Percentiles rank a stretch among this genome's conserved stretches.
phyloP scores from a whole-genome alignment of 2,113 vertebrate species.

The Recurvirostra avosetta region DNA sequence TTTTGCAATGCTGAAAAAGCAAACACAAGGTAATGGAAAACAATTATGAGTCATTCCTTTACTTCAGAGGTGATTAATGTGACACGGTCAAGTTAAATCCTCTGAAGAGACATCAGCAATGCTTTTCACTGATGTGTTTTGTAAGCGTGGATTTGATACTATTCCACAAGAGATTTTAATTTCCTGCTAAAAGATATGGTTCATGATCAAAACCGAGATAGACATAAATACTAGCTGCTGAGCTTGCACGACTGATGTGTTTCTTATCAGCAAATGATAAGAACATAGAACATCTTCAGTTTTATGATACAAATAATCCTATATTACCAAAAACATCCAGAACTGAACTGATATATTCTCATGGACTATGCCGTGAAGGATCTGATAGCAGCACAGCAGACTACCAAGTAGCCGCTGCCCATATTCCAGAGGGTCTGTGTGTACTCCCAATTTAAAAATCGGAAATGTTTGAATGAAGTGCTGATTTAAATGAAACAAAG shows the following conservation, averaged over 20 bases:
- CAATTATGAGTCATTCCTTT: conserved; percentile 44
- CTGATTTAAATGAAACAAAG: not conserved
- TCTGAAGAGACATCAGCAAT: not conserved
- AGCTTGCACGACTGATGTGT: not conserved
- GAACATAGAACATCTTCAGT: not conserved
- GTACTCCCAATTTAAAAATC: not conserved
- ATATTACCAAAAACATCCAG: not conserved
- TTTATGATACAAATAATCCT: not conserved
- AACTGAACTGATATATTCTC: not conserved
- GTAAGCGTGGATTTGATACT: conserved; percentile 28
- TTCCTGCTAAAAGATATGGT: conserved; percentile 51
- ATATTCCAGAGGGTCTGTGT: not conserved
- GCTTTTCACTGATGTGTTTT: conserved; percentile 27
- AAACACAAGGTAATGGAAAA: conserved; percentile 46
- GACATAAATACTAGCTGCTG: not conserved
- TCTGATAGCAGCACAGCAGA: not conserved
- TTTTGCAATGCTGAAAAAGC: conserved; percentile 25
- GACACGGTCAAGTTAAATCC: not conserved
- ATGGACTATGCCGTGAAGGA: not conserved
- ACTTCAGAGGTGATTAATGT: conserved; percentile 52
- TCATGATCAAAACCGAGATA: conserved; percentile 28
- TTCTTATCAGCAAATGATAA: conserved; percentile 44
- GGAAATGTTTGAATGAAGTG: not conserved
- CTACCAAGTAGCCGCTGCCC: not conserved
- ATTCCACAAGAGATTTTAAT: conserved; percentile 60